A percentile compares a stretch with the other conserved stretches of the same genome.
Evolutionary conservation across 2,113 vertebrate species (phyloP).

Genomic region (Thermophis baileyi): DNA sequence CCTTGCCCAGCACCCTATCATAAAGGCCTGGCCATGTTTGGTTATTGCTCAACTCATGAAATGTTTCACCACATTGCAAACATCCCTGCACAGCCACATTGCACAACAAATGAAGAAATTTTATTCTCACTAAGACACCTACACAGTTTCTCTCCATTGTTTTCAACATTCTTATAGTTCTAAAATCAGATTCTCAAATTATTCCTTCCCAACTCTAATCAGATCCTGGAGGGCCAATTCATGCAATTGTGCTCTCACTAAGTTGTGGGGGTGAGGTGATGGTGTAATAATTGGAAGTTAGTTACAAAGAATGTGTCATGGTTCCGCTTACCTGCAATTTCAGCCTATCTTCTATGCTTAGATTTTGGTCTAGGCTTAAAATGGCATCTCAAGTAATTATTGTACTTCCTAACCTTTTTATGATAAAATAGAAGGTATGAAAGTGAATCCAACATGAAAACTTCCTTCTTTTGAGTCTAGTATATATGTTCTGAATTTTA

Average conservation of each 20-base stretch:
- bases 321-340: background rate
- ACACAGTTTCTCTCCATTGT: slow-evolving; percentile 31
- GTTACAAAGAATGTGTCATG: background rate
- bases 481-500: background rate
- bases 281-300: background rate
- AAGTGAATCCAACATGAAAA: background rate
- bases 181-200: slow-evolving; percentile 22
- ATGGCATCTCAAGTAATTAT: background rate
- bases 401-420: background rate
- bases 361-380: background rate
- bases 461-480: background rate
- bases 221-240: background rate
- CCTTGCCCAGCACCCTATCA: slow-evolving; percentile 59
- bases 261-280: background rate
- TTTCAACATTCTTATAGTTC: slow-evolving; percentile 21
- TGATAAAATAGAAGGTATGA: background rate
- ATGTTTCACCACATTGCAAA: slow-evolving; percentile 54
- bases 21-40: slow-evolving; percentile 59
- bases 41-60: slow-evolving; percentile 57
- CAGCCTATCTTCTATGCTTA: background rate
- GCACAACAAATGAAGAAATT: slow-evolving; percentile 67
- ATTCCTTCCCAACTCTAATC: slow-evolving; percentile 12
- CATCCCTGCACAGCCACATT: slow-evolving; percentile 59
- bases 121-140: slow-evolving; percentile 58
- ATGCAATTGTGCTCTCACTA: background rate